Evolutionary conservation across 2,113 vertebrate species (phyloP).

Genomic region (Ancistrus triradiatus): DNA sequence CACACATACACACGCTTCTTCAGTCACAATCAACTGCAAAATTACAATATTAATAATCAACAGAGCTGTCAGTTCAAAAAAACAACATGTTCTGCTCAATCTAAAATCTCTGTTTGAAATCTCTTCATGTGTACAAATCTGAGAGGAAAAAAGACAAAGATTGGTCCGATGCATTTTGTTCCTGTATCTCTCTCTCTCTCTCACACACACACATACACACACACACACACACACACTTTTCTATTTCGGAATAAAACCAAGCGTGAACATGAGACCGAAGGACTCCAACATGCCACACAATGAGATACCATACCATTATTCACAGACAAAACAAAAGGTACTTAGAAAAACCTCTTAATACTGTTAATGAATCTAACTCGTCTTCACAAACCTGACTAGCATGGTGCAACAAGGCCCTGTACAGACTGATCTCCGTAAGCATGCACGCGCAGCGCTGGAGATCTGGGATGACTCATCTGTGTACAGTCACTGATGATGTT

Average conservation of each 20-base stretch:
- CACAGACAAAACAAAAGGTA: slow-evolving; percentile 89
- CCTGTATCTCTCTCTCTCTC: slow-evolving; percentile 59
- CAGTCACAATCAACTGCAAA: slow-evolving; percentile 75
- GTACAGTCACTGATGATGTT: slow-evolving; percentile 77
- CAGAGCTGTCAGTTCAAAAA: slow-evolving; percentile 86
- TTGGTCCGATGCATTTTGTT: slow-evolving; percentile 76
- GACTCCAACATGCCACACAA: slow-evolving; percentile 85
- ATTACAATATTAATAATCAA: slow-evolving; percentile 91
- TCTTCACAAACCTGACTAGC: slow-evolving; percentile 64
- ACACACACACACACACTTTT: slow-evolving; percentile 54
- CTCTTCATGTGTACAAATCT: slow-evolving; percentile 74
- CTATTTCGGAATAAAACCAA: slow-evolving; percentile 45
- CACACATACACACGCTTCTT: slow-evolving; percentile 31
- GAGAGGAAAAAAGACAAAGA: slow-evolving; percentile 68
- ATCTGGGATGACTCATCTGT: slow-evolving; percentile 64
- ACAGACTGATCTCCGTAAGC: slow-evolving; percentile 62
- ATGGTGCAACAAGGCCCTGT: slow-evolving; percentile 78
- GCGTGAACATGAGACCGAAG: slow-evolving; percentile 71
- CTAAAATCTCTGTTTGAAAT: slow-evolving; percentile 72
- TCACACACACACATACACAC: slow-evolving; percentile 50
- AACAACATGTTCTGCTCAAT: slow-evolving; percentile 81
- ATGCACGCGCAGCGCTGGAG: slow-evolving; percentile 57
- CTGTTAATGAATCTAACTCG: slow-evolving; percentile 90
- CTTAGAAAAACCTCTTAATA: slow-evolving; percentile 90
- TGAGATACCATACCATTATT: slow-evolving; percentile 75